Conservation (phyloP, 2,888 invertebrate genomes). For the Parascotia fuliginaria region DNA sequence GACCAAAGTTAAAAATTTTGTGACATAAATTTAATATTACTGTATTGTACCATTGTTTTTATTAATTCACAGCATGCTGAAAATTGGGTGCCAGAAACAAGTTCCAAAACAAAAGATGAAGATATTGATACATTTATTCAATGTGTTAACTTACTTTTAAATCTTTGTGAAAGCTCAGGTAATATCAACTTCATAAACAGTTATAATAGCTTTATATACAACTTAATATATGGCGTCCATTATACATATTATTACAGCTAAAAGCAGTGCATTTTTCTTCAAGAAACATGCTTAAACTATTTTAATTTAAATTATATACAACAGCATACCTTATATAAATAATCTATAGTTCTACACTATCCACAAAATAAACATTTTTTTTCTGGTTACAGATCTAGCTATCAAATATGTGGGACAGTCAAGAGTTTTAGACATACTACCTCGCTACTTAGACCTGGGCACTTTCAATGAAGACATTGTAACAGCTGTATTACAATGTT, state of each 20-base stretch:
- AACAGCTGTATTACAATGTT: slow-evolving; percentile 87
- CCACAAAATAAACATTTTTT: background rate
- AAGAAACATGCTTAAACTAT: too few relatives aligned
- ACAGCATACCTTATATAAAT: too few relatives aligned
- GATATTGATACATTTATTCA: slow-evolving; percentile 89
- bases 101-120: slow-evolving; percentile 78
- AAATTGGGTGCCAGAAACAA: slow-evolving; percentile 80
- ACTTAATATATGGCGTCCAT: too few relatives aligned
- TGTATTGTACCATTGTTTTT: too few relatives aligned
- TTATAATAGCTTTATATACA: too few relatives aligned
- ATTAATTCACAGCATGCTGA: slow-evolving; percentile 69
- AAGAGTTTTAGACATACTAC: slow-evolving; percentile 85
- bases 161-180: slow-evolving; percentile 89
- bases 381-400: slow-evolving; percentile 75
- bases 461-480: slow-evolving; percentile 85
- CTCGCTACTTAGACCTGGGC: slow-evolving; percentile 85
- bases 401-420: slow-evolving; percentile 88
- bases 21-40: too few relatives aligned
- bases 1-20: too few relatives aligned
- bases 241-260: too few relatives aligned
- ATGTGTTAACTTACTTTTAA: slow-evolving; percentile 88
- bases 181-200: too few relatives aligned
- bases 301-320: too few relatives aligned
- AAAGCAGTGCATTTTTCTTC: too few relatives aligned
- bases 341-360: too few relatives aligned